Base-by-base conservation (phyloP, 2,797 vertebrate genomes). In the Ambastaia sidthimunki region DNA sequence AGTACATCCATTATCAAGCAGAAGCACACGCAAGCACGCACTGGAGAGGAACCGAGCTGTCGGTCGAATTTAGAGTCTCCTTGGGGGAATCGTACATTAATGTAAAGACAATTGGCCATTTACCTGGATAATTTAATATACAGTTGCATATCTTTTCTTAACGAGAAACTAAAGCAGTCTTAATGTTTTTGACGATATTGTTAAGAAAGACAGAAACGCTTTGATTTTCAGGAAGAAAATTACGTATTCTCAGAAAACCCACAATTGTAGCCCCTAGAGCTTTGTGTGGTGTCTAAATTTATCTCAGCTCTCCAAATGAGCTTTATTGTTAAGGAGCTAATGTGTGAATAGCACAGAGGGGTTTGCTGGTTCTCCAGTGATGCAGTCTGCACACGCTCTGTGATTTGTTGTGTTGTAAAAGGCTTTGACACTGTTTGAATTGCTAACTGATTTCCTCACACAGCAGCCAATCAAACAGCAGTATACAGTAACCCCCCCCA, bases 51-150 rank as follows among this genome's bases (percentile, higher is more conserved):
- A 37, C 4, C 10, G 0, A 59, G 73, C 13, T 59, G 0, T 50
- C 60, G 31, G 41, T 44, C 54, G 55, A 52, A 74, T 82, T 74
- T 73, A 48, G 28, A 1, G 18, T 13, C 47, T 73, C 48, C 70
- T 69, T 41, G 1, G 13, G 50, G 60, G 68, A 47, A 74, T 63
- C 7, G 9, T 23, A 21, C 31, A 28, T 44, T 54, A 63, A 52
- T 60, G 60, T 37, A 82, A 78, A 67, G 34, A 62, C 62, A 74
- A 47, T 44, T 59, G 28, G 44, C 63, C 13, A n/a, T 37, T 71
- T 72, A 72, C 34, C 63, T 69, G 31, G 7, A 57, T 28, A 54
- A 78, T 41, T 37, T 25, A 48, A 77, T 67, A 59, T 47, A 48
- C 31, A 15, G 9, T 74, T 28, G 55, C 7, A 31, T 7, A 44